Conservation (phyloP, 1,140 invertebrate species). For the Dolichoris vasculosae region DNA sequence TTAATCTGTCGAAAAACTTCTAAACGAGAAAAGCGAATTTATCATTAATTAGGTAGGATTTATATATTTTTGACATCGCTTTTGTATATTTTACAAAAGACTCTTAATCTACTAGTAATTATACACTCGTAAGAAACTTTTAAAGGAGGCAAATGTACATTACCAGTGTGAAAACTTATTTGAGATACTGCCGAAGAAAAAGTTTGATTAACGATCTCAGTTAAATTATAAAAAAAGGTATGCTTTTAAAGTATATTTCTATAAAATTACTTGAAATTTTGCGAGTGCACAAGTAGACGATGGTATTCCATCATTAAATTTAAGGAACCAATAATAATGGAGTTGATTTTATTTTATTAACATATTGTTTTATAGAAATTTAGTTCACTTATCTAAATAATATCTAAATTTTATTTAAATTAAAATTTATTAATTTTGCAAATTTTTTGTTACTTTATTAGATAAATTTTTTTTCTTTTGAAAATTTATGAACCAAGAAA, state of each 20-base stretch:
- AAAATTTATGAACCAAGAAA: background rate
- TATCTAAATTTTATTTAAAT: background rate
- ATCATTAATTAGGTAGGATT: too few relatives aligned
- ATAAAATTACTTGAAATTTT: background rate
- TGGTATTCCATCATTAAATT: background rate
- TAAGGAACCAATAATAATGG: background rate
- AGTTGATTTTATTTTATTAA: background rate
- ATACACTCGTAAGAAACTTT: too few relatives aligned
- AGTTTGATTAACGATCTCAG: background rate
- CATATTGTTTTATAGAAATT: background rate
- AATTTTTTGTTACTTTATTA: background rate
- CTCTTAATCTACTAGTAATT: too few relatives aligned
- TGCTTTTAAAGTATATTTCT: background rate
- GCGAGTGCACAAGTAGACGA: background rate
- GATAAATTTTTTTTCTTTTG: background rate
- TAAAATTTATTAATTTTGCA: background rate
- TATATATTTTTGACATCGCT: too few relatives aligned
- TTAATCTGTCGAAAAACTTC: background rate
- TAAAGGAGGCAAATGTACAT: background rate
- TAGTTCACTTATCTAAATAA: background rate
- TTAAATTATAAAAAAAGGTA: background rate
- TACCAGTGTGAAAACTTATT: background rate
- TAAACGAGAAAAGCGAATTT: too few relatives aligned
- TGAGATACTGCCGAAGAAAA: background rate
- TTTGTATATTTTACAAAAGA: too few relatives aligned